Conservation (phyloP, 2,797 vertebrate genomes). For the Antennarius maculatus region DNA sequence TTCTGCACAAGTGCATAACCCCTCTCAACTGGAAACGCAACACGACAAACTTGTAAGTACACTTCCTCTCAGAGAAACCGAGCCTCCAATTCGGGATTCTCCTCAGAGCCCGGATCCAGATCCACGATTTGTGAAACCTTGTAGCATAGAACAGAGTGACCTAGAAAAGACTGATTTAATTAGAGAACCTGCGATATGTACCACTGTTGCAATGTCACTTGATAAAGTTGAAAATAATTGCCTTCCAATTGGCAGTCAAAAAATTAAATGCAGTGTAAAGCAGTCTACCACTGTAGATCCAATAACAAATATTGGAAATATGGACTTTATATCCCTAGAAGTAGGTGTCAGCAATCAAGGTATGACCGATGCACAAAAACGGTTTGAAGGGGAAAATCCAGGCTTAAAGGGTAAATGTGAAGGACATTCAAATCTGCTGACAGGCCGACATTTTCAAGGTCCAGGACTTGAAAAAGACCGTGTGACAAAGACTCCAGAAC, state of each 20-base stretch:
- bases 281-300: constrained; percentile 10
- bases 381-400: not conserved
- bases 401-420: no score
- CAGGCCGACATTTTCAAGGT: constrained; percentile 5
- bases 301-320: constrained; percentile 13
- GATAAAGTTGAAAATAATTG: constrained; percentile 38
- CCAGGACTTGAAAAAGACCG: constrained; percentile 13
- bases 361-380: constrained; percentile 17
- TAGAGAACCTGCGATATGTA: constrained; percentile 12
- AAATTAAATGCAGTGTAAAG: constrained; percentile 4
- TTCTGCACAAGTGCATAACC: constrained; percentile 32
- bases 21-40: constrained; percentile 30
- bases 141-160: constrained; percentile 36
- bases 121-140: constrained; percentile 81
- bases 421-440: no score
- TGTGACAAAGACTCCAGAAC: not conserved
- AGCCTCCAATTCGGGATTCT: constrained; percentile 74
- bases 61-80: constrained; percentile 69
- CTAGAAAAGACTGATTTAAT: constrained; percentile 32
- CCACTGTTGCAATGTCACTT: constrained; percentile 3
- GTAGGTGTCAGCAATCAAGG: constrained; percentile 13
- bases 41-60: constrained; percentile 60
- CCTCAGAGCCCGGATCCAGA: constrained; percentile 83
- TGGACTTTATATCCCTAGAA: constrained; percentile 8
- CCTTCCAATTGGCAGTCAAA: constrained; percentile 22